Conservation (phyloP, 1,140 invertebrate species). For the Matsumurasca onukii region DNA sequence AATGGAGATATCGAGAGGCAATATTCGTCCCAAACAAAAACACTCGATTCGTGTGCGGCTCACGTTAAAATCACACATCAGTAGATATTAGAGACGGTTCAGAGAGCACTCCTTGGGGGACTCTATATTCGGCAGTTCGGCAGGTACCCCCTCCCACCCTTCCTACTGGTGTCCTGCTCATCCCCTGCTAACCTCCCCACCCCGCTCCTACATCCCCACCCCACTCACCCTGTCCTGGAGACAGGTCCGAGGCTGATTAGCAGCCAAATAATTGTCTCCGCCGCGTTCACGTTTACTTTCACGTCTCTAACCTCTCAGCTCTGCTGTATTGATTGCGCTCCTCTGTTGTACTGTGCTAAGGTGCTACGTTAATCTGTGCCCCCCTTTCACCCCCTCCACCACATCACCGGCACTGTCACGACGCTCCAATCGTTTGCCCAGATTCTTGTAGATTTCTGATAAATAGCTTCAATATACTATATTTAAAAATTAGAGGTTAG, state of each 20-base stretch:
- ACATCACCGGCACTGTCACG: no score
- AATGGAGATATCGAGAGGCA: slow-evolving; percentile 5
- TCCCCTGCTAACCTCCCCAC: no score
- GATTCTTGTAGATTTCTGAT: no score
- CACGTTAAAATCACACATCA: slow-evolving; percentile 26
- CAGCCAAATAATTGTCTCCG: slow-evolving; percentile 24
- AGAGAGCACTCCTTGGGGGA: slow-evolving; percentile 22
- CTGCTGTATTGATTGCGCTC: background rate
- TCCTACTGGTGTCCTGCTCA: no score
- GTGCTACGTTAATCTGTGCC: no score
- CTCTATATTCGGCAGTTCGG: slow-evolving; percentile 15
- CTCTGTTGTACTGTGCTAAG: no score
- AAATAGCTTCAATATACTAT: no score
- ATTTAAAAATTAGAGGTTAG: no score
- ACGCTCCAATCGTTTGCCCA: no score
- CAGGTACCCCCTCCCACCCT: slow-evolving; percentile 8
- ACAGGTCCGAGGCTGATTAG: slow-evolving; percentile 3
- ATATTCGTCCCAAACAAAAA: slow-evolving; percentile 22
- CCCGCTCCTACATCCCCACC: background rate
- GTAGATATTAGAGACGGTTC: slow-evolving; percentile 18
- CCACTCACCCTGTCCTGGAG: background rate
- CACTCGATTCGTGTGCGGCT: slow-evolving; percentile 23
- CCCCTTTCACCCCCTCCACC: no score
- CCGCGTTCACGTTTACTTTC: background rate
- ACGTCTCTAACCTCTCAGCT: background rate